These are phyloP conservation scores for Babylonia areolata DNA, from an alignment of 1,140 invertebrate genomes.

Conservation along the genomic window DNA sequence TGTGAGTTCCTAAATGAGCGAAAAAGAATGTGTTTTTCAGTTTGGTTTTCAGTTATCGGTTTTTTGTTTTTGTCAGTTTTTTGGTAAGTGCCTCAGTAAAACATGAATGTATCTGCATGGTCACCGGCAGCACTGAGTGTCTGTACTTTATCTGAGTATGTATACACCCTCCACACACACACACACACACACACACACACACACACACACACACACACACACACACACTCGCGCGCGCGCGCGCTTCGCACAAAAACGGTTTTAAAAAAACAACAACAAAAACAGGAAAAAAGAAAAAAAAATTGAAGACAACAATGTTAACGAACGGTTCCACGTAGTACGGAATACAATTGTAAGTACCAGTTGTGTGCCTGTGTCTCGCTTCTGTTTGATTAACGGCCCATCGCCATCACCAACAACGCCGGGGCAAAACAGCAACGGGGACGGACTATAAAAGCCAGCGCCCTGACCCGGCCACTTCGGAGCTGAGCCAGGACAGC, in stretches of 20 bases:
- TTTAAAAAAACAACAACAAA: too few species aligned
- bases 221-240: neutral
- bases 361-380: too few species aligned
- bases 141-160: too few species aligned
- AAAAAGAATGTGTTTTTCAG: neutral
- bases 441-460: neutral
- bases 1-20: neutral
- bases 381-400: too few species aligned
- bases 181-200: slow-evolving; percentile 6
- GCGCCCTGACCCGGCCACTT: neutral
- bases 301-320: too few species aligned
- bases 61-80: neutral
- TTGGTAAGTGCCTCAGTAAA: too few species aligned
- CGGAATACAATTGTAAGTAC: too few species aligned
- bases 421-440: too few species aligned
- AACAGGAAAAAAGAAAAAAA: too few species aligned
- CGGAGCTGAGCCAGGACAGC: slow-evolving; percentile 27
- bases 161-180: neutral
- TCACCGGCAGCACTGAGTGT: neutral
- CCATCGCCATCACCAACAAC: too few species aligned
- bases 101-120: neutral
- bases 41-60: too few species aligned
- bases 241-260: neutral
- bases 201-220: slow-evolving; percentile 14
- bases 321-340: too few species aligned